A percentile compares a stretch with the other conserved stretches of the same genome.
phyloP scores from a whole-genome alignment of 2,888 invertebrate species.

The Ptilodon capucinus region DNA sequence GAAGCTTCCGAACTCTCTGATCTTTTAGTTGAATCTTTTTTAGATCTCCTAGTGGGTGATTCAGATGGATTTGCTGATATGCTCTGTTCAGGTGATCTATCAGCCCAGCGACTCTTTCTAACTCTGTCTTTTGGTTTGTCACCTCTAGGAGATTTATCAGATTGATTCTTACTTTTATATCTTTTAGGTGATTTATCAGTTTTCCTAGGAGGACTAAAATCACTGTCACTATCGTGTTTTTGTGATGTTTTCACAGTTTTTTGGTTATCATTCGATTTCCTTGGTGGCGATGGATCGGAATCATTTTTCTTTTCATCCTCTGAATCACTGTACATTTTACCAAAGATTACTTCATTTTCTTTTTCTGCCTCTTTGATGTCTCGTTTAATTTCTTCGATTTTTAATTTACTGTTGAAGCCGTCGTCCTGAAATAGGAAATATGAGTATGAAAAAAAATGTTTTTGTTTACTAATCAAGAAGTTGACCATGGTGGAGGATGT shows the following conservation, averaged over 20 bases:
- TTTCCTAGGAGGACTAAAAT: constrained; percentile 63
- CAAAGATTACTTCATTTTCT: constrained; percentile 71
- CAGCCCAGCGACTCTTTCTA: constrained; percentile 53
- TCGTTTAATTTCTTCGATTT: constrained; percentile 70
- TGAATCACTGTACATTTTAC: constrained; percentile 78
- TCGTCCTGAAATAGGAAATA: too few species aligned
- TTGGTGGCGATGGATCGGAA: constrained; percentile 40
- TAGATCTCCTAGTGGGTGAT: constrained; percentile 18
- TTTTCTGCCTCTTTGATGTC: constrained; percentile 63
- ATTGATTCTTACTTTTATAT: constrained; percentile 25
- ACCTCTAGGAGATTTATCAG: constrained; percentile 36
- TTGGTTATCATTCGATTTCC: constrained; percentile 19
- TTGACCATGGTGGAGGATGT: too few species aligned
- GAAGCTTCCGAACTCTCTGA: constrained; percentile 12
- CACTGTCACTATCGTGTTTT: constrained; percentile 53
- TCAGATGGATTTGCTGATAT: not conserved
- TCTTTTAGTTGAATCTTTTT: constrained; percentile 24
- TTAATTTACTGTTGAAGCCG: constrained; percentile 72
- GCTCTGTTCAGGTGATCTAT: constrained; percentile 11
- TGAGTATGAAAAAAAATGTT: too few species aligned
- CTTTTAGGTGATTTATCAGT: constrained; percentile 17
- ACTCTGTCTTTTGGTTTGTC: constrained; percentile 31
- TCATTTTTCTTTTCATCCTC: constrained; percentile 67
- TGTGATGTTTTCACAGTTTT: constrained; percentile 21
- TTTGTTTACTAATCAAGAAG: too few species aligned